These are phyloP conservation scores for Pterocles orientalis DNA, from an alignment of 2,113 vertebrate genomes.

Conservation along the genomic window DNA sequence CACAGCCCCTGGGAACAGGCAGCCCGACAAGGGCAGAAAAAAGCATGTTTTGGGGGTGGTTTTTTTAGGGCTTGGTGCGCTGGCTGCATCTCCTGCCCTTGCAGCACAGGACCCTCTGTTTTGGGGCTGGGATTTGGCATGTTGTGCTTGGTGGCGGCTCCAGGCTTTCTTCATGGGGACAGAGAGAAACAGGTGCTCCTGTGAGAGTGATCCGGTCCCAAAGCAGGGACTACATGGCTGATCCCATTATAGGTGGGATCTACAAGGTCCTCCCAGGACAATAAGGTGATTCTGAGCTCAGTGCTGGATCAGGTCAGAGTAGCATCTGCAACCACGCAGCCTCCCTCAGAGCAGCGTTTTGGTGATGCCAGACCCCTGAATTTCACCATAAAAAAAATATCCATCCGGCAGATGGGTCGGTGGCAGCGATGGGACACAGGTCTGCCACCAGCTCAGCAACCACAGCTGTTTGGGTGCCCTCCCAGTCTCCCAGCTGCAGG, in stretches of 20 bases:
- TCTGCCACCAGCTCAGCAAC: background rate
- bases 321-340: accelerated
- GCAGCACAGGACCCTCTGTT: background rate
- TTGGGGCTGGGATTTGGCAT: background rate
- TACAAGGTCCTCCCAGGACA: background rate
- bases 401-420: background rate
- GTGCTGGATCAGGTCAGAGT: background rate
- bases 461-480: background rate
- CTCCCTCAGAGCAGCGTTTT: accelerated
- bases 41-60: background rate
- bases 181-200: background rate
- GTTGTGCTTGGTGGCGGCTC: accelerated
- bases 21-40: background rate
- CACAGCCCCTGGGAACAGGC: background rate
- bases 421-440: background rate
- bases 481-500: background rate
- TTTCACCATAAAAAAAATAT: background rate
- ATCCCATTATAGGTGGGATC: background rate
- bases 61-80: accelerated
- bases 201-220: too few species aligned
- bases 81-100: background rate
- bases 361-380: background rate
- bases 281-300: background rate
- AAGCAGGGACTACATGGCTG: background rate
- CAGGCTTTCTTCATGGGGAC: accelerated